phyloP scores from a whole-genome alignment of 2,113 vertebrate genomes.

The Ranitomeya imitator region DNA sequence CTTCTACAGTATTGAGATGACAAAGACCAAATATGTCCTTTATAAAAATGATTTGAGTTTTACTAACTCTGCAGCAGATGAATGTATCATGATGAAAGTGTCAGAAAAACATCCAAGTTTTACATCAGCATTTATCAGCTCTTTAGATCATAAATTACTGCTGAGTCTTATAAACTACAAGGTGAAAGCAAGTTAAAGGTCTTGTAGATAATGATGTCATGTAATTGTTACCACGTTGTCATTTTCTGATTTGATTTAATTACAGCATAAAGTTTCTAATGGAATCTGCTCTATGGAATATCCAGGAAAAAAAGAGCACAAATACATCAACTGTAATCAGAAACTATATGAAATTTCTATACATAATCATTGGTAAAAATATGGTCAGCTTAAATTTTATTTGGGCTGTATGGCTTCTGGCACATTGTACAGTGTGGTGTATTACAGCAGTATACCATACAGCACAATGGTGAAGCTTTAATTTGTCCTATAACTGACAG shows the following conservation, averaged over 20 bases:
- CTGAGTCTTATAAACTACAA: not conserved
- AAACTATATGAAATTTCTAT: no score
- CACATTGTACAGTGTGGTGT: not conserved
- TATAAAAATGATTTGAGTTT: no score
- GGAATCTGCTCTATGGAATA: not conserved
- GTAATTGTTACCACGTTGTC: constrained; percentile 34
- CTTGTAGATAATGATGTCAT: constrained; percentile 29
- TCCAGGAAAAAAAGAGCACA: not conserved
- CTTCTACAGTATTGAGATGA: not conserved
- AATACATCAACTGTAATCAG: no score
- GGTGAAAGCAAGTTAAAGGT: constrained; percentile 23
- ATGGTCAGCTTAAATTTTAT: not conserved
- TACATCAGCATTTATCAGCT: not conserved
- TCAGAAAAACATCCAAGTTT: not conserved
- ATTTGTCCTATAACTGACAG: not conserved
- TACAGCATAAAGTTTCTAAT: not conserved
- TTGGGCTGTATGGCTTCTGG: not conserved
- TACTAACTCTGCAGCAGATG: not conserved
- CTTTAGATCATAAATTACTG: not conserved
- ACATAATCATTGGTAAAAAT: not conserved
- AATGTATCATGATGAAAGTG: not conserved
- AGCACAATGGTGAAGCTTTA: not conserved
- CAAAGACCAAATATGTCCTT: not conserved
- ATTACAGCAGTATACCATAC: not conserved
- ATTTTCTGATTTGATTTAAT: constrained; percentile 18